Evolutionary conservation across 2,888 invertebrate genomes (phyloP), one percentile per base, ranked within the genome.

Genomic region (Rhamphomyia laevipes): DNA sequence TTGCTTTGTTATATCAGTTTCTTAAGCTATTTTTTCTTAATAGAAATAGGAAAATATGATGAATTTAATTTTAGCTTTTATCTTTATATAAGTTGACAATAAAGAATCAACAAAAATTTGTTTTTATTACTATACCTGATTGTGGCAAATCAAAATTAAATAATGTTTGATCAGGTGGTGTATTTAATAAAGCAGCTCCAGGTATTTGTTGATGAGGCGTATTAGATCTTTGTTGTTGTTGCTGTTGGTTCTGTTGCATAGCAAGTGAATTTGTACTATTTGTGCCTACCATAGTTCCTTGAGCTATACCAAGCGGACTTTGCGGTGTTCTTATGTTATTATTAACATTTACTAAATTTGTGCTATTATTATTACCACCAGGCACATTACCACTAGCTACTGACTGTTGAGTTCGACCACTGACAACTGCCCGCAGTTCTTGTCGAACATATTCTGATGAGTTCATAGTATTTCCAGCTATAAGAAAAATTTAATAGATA

Each of bases 381-480:
- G 62, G 48, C 55, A 58, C 56, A 49, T 49, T 53, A 48, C 53
- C 55, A 31, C 56, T 58, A 30, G 59, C 59, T 17, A 63, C 63
- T 31, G 75, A 64, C 53, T 68, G 68, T 57, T 77, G 76, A 35
- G 86, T 84, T 62, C 92, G 79, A 48, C 87, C 89, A 57, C 86
- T 90, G 51, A 93, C 91, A 55, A 87, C 84, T 45, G 90, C 89
- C 59, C 92, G 78, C 62, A 94, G 74, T 72, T 92, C 91, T 73
- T 93, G 90, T 63, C 91, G 81, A 58, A 93, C 92, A 72, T 85
- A 92, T 73, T 92, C 92, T 46, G 90, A 87, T 52, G 82, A 79
- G 67, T 77, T 80, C 63, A 76, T 77, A 62, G 74, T 77, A 61
- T 71, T 76, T 61, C 77, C 80, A 74, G 73, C 68, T 60, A 57